A percentile compares a stretch with the other conserved stretches of the same genome.
These are phyloP conservation scores for Drosophila ercepeae DNA, from an alignment of 1,140 invertebrate genomes.

Conservation along the genomic window DNA sequence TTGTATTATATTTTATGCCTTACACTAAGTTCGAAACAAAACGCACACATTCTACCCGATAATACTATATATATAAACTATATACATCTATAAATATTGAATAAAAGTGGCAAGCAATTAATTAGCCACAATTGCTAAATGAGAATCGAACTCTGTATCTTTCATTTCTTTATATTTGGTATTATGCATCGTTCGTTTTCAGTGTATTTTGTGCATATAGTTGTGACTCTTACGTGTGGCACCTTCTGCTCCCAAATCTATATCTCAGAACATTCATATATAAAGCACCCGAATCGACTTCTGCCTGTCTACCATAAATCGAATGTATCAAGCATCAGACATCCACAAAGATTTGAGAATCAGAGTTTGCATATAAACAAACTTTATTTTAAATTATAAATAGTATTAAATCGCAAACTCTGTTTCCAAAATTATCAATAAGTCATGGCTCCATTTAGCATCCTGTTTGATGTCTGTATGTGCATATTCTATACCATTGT, in stretches of 20 bases:
- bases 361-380: conserved; percentile 14
- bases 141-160: conserved; percentile 30
- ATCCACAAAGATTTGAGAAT: conserved; percentile 4
- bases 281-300: conserved; percentile 38
- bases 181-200: conserved; percentile 45
- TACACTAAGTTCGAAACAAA: conserved; percentile 51
- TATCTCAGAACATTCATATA: conserved; percentile 37
- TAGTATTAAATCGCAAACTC: conserved; percentile 17
- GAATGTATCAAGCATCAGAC: conserved; percentile 24
- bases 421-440: conserved; percentile 9
- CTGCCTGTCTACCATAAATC: conserved; percentile 50
- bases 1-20: conserved; percentile 70
- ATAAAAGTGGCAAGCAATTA: conserved; percentile 58
- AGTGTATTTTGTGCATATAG: conserved; percentile 63
- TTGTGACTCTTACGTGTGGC: conserved; percentile 58
- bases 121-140: conserved; percentile 13
- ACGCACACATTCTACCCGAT: conserved; percentile 22
- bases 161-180: conserved; percentile 47
- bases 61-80: conserved; percentile 32
- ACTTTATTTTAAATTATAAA: background rate
- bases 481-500: conserved; percentile 22
- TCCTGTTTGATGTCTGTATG: conserved; percentile 44
- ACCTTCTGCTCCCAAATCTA: conserved; percentile 44
- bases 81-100: conserved; percentile 63
- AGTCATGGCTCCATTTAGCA: conserved; percentile 37